Percentiles rank a stretch among this genome's conserved stretches.
These are phyloP conservation scores for Steatornis caripensis DNA, from an alignment of 2,113 vertebrate genomes.

Conservation along the genomic window DNA sequence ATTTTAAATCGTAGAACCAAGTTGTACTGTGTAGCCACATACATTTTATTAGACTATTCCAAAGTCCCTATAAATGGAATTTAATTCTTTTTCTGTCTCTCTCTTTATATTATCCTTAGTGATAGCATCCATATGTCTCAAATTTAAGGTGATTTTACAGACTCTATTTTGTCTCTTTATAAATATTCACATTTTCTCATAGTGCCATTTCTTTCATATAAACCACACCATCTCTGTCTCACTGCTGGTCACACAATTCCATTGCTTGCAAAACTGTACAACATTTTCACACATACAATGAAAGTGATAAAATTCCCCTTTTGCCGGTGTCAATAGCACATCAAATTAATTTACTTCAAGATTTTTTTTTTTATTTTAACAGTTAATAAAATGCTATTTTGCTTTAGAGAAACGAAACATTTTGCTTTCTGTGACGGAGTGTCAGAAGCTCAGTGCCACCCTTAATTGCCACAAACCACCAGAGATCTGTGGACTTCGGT, in stretches of 20 bases:
- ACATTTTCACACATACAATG: background rate
- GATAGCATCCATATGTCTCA: background rate
- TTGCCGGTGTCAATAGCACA: background rate
- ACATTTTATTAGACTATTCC: background rate
- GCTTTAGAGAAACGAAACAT: background rate
- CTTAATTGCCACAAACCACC: background rate
- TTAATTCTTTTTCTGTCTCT: background rate
- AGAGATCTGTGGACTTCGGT: background rate
- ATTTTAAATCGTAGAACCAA: background rate
- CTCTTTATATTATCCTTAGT: background rate
- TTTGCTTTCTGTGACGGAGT: background rate
- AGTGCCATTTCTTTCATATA: background rate
- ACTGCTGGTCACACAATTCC: background rate
- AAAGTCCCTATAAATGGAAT: background rate
- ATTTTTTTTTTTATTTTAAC: background rate
- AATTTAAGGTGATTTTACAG: background rate
- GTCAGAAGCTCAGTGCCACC: background rate
- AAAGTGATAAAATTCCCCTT: background rate
- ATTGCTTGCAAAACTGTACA: background rate
- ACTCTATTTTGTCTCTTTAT: background rate
- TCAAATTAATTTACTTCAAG: background rate
- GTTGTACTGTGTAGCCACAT: background rate
- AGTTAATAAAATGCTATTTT: background rate
- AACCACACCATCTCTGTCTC: background rate
- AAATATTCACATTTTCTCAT: constrained; percentile 14